Base-by-base conservation (phyloP, 1,140 invertebrate species). In the Lepeophtheirus salmonis region DNA sequence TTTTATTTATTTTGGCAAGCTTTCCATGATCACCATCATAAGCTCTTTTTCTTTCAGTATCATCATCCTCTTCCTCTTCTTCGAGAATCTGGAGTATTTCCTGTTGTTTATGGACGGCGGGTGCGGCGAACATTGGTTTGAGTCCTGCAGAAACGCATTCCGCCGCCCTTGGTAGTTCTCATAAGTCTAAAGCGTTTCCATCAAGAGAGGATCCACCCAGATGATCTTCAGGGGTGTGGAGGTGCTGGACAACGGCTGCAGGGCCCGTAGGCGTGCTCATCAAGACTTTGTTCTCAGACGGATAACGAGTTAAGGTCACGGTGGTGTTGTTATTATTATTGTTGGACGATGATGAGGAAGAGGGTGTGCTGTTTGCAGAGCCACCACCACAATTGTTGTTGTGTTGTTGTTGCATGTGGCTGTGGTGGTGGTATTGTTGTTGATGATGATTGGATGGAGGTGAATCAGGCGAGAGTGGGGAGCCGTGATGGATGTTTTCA, bases 401-500 rank as follows among this genome's bases (percentile, higher is more conserved):
- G 10, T 10, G n/a, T n/a, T 12, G 10, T 41, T 41, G 10, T 41
- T 41, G 30, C 10, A 10, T n/a, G 30, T 41, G n/a, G 30, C 30
- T 41, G 30, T n/a, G 10, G 10, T n/a, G 30, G 10, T 41, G 30
- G n/a, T n/a, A 12, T 10, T 41, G 30, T 12, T 41, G 10, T 10
- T 41, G 30, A n/a, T 41, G 30, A n/a, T 41, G 30, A n/a, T 41
- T 10, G n/a, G 10, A 12, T 10, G n/a, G n/a, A n/a, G 30, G 30
- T n/a, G 30, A n/a, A 10, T 10, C 10, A n/a, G 30, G 30, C 30
- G 30, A 41, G 30, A n/a, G n/a, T 10, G 30, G 10, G 10, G 30
- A 41, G 18, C 16, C n/a, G 16, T 20, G n/a, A 22, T 20, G 18
- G 52, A 20, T 22, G 23, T 54, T 22, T 14, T 59, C 92, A 71